A percentile compares a stretch with the other conserved stretches of the same genome.
These are phyloP conservation scores for Pseudorhombus dupliciocellatus DNA, from an alignment of 2,113 vertebrate genomes.

Conservation along the genomic window DNA sequence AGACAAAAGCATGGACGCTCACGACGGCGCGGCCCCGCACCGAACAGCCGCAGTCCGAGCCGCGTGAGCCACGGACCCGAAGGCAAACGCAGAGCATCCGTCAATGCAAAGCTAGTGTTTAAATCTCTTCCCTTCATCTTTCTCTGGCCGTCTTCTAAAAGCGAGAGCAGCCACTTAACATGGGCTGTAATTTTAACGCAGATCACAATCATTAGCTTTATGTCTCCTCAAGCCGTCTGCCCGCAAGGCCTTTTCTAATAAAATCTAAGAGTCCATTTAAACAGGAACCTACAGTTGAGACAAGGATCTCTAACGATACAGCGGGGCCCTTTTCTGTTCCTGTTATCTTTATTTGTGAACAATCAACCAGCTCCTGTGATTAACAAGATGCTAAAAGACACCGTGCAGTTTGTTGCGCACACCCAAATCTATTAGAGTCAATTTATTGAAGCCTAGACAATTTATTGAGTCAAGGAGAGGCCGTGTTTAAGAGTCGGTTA, in stretches of 20 bases:
- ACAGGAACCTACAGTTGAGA: background rate
- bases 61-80: background rate
- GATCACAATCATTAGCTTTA: conserved; percentile 9
- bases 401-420: background rate
- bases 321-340: background rate
- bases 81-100: background rate
- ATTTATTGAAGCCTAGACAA: background rate
- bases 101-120: background rate
- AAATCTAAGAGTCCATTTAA: conserved; percentile 2
- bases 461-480: background rate
- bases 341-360: conserved; percentile 3
- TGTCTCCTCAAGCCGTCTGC: background rate
- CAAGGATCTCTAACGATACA: background rate
- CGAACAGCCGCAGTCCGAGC: conserved; percentile 4
- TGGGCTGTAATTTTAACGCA: conserved; percentile 13
- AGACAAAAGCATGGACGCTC: conserved; percentile 63
- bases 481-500: background rate
- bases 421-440: background rate
- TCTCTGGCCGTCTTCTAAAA: background rate
- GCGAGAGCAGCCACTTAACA: background rate
- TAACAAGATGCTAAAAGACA: background rate
- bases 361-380: background rate
- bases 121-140: background rate
- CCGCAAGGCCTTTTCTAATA: conserved; percentile 13
- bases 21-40: conserved; percentile 49